Evolutionary conservation across 92 coral and sea anemone genomes (phyloP), one percentile per base, ranked within the genome.

Genomic region (Palythoa heliodiscus): DNA sequence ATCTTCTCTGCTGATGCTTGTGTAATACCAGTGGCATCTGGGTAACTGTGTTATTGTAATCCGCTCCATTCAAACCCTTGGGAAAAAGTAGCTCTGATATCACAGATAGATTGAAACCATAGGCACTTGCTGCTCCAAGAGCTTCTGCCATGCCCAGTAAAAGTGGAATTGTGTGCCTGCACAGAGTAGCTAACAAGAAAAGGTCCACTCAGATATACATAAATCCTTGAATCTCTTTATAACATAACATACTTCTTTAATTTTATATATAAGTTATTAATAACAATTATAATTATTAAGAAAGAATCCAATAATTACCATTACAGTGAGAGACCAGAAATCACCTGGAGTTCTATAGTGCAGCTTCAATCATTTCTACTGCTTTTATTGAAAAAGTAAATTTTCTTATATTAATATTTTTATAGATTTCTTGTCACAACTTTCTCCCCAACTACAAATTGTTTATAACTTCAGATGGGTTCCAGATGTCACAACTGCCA

Each of bases 111-210:
- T 90, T 78, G 1, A 91, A 88, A 37, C 89, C 87, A 66, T 89
- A 86, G 9, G 87, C 89, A 69, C 90, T 90, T 17, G 98, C 92
- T 2, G 92, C 90, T 14, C 99, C 98, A 14, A 97, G 87, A 22
- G 99, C 99, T 82, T 97, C 98, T 14, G 98, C 90, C 83, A 95
- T 88, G 29, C 99, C 99, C 64, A 95, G 91, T 38, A 97, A 91
- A 15, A 97, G 86, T 11, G 99, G 99, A 29, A 97, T 66, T 24
- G 95, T 93, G 60, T 89, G 89, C 69, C 81, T 87, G 86, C 99
- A 97, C 47, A 95, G 76, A 63, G 76, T 37, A 47, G 87, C 99
- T 97, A 70, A 1, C 40, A 77, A 83, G 76, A 29, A 52, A 72
- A 70, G 1, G 14, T 1, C 1, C 83, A 40, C 17, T 19, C 22